Base-by-base conservation (phyloP, 2,797 vertebrate species). In the Pteropus rufus region DNA sequence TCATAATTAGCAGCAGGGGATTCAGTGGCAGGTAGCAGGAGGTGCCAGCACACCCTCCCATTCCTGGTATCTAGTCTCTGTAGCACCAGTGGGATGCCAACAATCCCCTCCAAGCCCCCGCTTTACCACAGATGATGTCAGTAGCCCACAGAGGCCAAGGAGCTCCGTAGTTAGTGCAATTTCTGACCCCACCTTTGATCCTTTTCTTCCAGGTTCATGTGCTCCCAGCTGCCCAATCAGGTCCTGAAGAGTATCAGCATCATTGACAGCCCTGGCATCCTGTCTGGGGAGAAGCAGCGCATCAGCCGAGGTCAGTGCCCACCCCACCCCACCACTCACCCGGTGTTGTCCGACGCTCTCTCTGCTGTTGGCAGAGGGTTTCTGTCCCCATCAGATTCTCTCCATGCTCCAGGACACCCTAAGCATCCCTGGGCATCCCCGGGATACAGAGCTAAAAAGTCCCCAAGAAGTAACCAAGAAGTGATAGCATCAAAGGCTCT, bases 281-380 rank as follows among this genome's bases (percentile, higher is more conserved):
- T 99, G 84, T 99, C 99, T 52, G 99, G 99, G 97, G 99, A 99
- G 98, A 99, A 99, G 94, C 99, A 99, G 82, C 99, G 99, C 54
- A 99, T 99, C 98, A 99, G 99, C 98, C 98, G 99, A 99, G 99
- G 99, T 99, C 94, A 81, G 97, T 96, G 54, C 34, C 44, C 21
- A 58, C 52, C 1, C 0, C 1, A 0, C 11, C 73, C 29, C 4
- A 7, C 15, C 24, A n/a, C 26, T 41, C 23, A 41, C 34, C 56
- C 1, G 0, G 7, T 19, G 21, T 60, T n/a, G 12, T 16, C 41
- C 11, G 2, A 73, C 67, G 4, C 24, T n/a, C 52, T 70, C 24
- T 36, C 14, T 76, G 31, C 10, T 31, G 6, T 31, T 36, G 41
- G 62, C 62, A 29, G 92, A 82, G 15, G 21, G 7, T 67, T 67